Base-by-base conservation (phyloP, 2,113 vertebrate species). In the Ptyas mucosa region DNA sequence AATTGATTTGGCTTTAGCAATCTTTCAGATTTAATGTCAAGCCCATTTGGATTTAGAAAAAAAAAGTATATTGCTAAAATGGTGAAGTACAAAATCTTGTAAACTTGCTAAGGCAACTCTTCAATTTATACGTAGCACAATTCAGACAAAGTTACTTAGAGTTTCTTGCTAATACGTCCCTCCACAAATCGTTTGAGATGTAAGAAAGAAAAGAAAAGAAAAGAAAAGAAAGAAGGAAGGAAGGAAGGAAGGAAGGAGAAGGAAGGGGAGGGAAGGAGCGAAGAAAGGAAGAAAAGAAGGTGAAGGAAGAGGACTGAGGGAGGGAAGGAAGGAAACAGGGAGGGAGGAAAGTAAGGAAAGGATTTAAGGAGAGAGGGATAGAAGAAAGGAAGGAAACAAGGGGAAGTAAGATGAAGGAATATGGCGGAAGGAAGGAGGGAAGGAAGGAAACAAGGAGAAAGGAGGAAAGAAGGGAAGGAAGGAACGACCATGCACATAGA, bases 321-420 rank as follows among this genome's bases (percentile, higher is more conserved):
- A 46, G 39, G 15, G 69, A 39, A 34, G 6, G 34, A 39, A 34
- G 6, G 14, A 64, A 26, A 11, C 10, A 29, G 3, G 9, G 4
- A 14, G 12, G 10, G 26, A 64, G 0, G 24, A 10, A n/a, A 0
- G 11, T 3, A 14, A 1, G 26, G 8, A n/a, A 46, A n/a, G 1
- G 34, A 14, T 46, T 46, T 46, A 39, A 18, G 34, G 4, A 81
- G 2, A 6, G n/a, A 39, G 7, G 34, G 4, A 39, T 1, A 7
- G 34, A 43, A 85, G 18, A 1, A 20, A 81, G 7, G n/a, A 20
- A 75, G 15, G 12, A 18, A 39, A 46, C 43, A 46, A 46, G 43
- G 43, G 34, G n/a, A 29, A 61, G 58, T 46, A 46, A 4, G 43
- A 46, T 46, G 24, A 26, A 26, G 52, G 52, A 12, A 54, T 54